phyloP scores from a whole-genome alignment of 2,797 vertebrate genomes.

The Sus cebifrons region DNA sequence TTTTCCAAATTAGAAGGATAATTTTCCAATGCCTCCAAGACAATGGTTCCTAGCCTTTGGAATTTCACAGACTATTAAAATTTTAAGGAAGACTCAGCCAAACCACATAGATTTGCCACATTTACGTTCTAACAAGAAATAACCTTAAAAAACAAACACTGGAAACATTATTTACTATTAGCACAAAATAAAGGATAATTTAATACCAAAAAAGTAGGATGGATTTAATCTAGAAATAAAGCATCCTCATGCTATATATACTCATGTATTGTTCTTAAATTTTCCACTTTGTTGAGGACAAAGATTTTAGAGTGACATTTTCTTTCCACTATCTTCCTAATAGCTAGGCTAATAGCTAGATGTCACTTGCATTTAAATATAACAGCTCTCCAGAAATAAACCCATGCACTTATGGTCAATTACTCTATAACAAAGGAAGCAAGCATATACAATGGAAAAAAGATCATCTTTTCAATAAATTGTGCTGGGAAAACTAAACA shows the following conservation, averaged over 20 bases:
- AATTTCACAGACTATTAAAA: conserved; percentile 39
- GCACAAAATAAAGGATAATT: conserved; percentile 26
- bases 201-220: conserved; percentile 5
- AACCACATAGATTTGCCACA: background rate
- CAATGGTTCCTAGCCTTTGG: background rate
- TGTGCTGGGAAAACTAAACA: too few species aligned
- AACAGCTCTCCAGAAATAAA: too few species aligned
- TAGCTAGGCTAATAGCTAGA: background rate
- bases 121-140: conserved; percentile 37
- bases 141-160: background rate
- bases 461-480: too few species aligned
- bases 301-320: conserved; percentile 27
- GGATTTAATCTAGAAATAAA: conserved; percentile 26
- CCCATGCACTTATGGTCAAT: too few species aligned
- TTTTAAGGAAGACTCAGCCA: conserved; percentile 14
- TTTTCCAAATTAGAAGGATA: conserved; percentile 22
- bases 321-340: background rate
- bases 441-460: too few species aligned
- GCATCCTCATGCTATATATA: background rate
- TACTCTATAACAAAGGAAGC: too few species aligned
- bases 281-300: conserved; percentile 35
- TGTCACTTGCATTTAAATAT: too few species aligned
- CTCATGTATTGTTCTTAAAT: conserved; percentile 11
- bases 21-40: background rate
- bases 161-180: background rate